These are phyloP conservation scores for Lycaena phlaeas DNA, from an alignment of 2,888 invertebrate species.

Conservation along the genomic window DNA sequence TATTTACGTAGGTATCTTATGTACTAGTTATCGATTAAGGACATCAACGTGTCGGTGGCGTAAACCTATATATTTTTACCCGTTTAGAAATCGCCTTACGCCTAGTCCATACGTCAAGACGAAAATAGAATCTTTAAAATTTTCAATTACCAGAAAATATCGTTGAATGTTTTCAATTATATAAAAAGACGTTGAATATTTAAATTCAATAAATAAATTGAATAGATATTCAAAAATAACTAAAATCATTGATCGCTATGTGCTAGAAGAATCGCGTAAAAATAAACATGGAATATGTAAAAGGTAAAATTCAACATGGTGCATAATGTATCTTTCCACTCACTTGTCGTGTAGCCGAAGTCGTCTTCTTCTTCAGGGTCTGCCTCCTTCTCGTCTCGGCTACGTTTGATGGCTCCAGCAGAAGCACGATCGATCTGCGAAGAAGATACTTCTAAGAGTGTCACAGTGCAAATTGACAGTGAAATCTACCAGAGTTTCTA, in stretches of 20 bases:
- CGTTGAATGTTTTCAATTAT: no score
- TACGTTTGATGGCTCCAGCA: slow-evolving; percentile 86
- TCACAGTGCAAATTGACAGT: no score
- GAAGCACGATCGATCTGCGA: slow-evolving; percentile 89
- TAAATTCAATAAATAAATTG: neutral
- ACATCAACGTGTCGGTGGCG: no score
- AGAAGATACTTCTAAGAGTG: neutral
- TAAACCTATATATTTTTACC: no score
- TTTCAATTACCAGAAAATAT: no score
- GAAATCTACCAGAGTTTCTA: no score
- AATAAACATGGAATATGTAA: slow-evolving; percentile 54
- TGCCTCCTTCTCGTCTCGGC: slow-evolving; percentile 82
- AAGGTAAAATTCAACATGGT: slow-evolving; percentile 50
- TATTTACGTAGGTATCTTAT: no score
- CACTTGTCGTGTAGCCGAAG: slow-evolving; percentile 94
- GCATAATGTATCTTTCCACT: slow-evolving; percentile 76
- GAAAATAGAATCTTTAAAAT: no score
- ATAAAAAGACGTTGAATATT: no score
- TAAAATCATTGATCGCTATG: slow-evolving; percentile 27
- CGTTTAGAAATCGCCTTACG: no score
- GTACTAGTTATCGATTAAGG: no score
- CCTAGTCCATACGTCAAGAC: no score
- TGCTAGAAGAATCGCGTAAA: slow-evolving; percentile 53
- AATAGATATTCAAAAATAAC: neutral
- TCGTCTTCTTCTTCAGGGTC: slow-evolving; percentile 92